Conservation (phyloP, 2,888 invertebrate species). For the Proisotoma minuta region DNA sequence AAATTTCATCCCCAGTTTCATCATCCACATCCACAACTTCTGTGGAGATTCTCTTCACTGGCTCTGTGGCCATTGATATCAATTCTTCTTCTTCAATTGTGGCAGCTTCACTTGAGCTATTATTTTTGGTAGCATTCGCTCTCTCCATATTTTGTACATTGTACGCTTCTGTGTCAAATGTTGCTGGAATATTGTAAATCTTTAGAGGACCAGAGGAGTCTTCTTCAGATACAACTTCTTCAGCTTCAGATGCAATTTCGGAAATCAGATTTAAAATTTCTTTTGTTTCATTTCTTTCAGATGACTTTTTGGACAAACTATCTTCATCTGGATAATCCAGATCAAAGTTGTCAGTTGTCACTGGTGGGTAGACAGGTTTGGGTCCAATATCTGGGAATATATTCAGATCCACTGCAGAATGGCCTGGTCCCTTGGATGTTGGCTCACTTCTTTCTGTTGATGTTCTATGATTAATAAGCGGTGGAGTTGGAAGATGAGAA, state of each 20-base stretch:
- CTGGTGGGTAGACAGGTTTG: slow-evolving; percentile 10
- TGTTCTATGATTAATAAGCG: slow-evolving; percentile 23
- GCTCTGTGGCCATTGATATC: neutral
- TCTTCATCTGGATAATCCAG: slow-evolving; percentile 30
- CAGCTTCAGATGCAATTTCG: slow-evolving; percentile 36
- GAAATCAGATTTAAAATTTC: slow-evolving; percentile 39
- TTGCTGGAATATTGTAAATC: slow-evolving; percentile 41
- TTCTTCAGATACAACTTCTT: slow-evolving; percentile 36
- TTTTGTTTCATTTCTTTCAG: slow-evolving; percentile 16
- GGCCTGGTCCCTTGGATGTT: neutral
- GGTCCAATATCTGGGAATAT: slow-evolving; percentile 31
- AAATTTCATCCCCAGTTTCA: neutral
- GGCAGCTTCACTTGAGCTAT: neutral
- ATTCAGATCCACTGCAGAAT: slow-evolving; percentile 12
- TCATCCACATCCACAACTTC: slow-evolving; percentile 6
- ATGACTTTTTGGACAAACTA: neutral
- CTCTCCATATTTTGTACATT: slow-evolving; percentile 12
- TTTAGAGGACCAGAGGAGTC: slow-evolving; percentile 22
- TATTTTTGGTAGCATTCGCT: slow-evolving; percentile 26
- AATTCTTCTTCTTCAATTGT: neutral
- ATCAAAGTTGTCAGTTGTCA: slow-evolving; percentile 21
- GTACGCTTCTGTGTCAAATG: slow-evolving; percentile 27
- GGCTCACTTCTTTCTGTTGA: neutral
- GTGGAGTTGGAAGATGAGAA: slow-evolving; percentile 37
- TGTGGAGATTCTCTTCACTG: neutral